Conservation (phyloP, 2,113 vertebrate species). For the Neoarius graeffei region DNA sequence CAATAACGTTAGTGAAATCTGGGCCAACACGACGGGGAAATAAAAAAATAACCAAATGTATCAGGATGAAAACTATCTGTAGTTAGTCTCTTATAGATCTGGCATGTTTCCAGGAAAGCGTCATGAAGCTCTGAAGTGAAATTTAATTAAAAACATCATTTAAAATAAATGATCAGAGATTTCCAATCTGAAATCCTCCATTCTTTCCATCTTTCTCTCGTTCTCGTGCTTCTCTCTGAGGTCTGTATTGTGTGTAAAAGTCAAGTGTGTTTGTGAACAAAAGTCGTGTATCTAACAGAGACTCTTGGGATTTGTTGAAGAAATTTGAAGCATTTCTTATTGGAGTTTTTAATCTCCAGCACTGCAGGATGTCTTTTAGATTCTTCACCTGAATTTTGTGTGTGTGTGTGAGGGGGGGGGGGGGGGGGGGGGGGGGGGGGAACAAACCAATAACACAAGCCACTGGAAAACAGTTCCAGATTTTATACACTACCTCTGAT, state of each 20-base stretch:
- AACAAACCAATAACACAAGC: neutral
- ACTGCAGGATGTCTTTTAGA: neutral
- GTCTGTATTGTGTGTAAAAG: no score
- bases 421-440: no score
- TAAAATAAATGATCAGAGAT: neutral
- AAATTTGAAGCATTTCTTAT: neutral
- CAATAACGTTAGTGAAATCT: neutral
- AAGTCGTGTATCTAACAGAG: no score
- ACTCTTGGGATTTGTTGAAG: neutral
- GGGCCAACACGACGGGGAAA: conserved; percentile 23
- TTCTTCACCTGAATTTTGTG: neutral
- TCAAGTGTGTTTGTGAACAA: neutral
- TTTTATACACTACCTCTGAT: neutral
- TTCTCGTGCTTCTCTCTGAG: no score
- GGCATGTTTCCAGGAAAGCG: neutral
- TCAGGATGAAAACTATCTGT: neutral
- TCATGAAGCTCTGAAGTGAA: neutral
- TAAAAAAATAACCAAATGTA: neutral
- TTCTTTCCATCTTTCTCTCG: no score
- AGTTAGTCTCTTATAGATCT: neutral
- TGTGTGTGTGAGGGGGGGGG: no score
- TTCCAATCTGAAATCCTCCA: neutral
- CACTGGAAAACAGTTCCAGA: neutral
- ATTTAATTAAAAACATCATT: neutral
- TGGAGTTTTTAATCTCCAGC: neutral